Base-by-base conservation (phyloP, 1,140 invertebrate genomes). In the Triops longicaudatus region DNA sequence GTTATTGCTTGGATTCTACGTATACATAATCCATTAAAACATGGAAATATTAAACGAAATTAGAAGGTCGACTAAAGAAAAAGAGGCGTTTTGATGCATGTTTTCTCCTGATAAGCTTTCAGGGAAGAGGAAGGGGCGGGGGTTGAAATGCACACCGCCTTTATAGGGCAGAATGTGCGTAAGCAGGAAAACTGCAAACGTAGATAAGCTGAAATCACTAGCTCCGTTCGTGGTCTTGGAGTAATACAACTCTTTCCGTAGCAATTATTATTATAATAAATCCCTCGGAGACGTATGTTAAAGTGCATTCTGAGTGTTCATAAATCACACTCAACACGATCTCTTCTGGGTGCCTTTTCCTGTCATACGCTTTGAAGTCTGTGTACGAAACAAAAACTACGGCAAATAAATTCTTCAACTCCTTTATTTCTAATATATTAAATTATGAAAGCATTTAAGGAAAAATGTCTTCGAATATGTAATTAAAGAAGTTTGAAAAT, bases 161-260 rank as follows among this genome's bases (percentile, higher is more conserved):
- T 63, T 63, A 63, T 63, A n/a, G 50, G 14, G 22, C 50, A 63
- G 50, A 17, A 3, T 63, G 50, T 63, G 14, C 44, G 22, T 63
- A 63, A 63, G 44, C 50, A 63, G 50, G 50, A 63, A 63, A 63
- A 63, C 50, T 63, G 50, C 50, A 63, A 63, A 63, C 50, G 22
- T 14, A 63, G 50, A 63, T 63, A 63, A 63, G 50, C 50, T 63
- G 17, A 63, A 63, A 63, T 63, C 50, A 63, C 50, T 22, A 17
- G 17, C 14, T 6, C 50, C 50, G 50, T 63, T 44, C 9, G n/a
- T 22, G 50, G 50, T 63, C 50, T 63, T 63, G 10, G 50, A 22
- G 50, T 63, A 63, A 63, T 14, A 17, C 17, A 63, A 63, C 50
- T 22, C 50, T 63, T 63, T 17, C 14, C 50, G 22, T 63, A 22